These are phyloP conservation scores for Macropodus opercularis DNA, from an alignment of 2,797 vertebrate species.

Conservation along the genomic window DNA sequence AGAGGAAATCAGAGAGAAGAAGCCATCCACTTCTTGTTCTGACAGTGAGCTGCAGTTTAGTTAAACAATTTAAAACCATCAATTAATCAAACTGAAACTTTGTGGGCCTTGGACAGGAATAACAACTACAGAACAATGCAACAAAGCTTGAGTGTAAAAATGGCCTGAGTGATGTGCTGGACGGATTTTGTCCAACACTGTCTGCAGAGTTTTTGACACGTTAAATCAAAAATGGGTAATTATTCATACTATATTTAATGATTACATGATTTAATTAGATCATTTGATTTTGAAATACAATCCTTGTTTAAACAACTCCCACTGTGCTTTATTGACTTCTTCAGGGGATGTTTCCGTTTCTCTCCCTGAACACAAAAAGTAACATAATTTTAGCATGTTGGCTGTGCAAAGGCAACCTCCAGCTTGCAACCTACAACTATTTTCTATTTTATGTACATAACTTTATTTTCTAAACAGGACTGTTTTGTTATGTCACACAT, in stretches of 20 bases:
- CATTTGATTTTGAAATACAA: neutral
- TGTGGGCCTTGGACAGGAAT: constrained; percentile 6
- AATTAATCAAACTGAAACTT: constrained; percentile 23
- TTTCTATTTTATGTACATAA: constrained; percentile 5
- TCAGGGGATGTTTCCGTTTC: constrained; percentile 8
- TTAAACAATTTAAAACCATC: constrained; percentile 29
- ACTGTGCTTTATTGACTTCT: neutral
- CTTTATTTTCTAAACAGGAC: constrained; percentile 4
- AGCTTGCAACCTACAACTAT: too few relatives aligned
- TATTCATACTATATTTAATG: constrained; percentile 7
- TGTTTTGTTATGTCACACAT: neutral
- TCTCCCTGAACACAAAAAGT: constrained; percentile 16
- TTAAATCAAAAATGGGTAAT: constrained; percentile 13
- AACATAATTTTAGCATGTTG: too few relatives aligned
- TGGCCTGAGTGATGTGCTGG: neutral
- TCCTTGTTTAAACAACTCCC: neutral
- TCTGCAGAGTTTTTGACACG: constrained; percentile 1
- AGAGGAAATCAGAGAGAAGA: constrained; percentile 18
- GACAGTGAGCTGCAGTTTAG: constrained; percentile 18
- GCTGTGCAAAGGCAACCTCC: neutral
- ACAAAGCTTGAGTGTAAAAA: neutral
- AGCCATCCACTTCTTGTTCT: constrained; percentile 34
- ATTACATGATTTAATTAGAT: neutral
- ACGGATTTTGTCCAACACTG: neutral
- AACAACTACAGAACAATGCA: neutral